phyloP scores from a whole-genome alignment of 2,113 vertebrate genomes.

The Heterotilapia buettikoferi region DNA sequence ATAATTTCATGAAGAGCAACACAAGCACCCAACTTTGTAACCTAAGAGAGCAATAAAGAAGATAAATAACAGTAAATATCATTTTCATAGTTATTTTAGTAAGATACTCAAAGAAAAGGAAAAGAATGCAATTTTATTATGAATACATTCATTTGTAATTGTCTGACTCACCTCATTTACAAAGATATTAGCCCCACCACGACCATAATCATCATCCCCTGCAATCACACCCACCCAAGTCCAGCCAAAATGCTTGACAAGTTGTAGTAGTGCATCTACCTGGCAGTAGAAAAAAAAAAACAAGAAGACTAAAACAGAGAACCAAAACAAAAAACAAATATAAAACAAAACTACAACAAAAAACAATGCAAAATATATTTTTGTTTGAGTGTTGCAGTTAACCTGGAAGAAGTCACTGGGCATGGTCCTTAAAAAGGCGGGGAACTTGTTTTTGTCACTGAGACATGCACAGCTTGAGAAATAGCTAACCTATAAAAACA shows the following conservation, averaged over 20 bases:
- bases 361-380: neutral
- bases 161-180: constrained; percentile 42
- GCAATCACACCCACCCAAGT: constrained; percentile 76
- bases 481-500: constrained; percentile 70
- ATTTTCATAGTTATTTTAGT: neutral
- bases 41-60: constrained; percentile 8
- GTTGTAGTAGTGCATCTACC: constrained; percentile 70
- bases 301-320: neutral
- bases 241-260: constrained; percentile 77
- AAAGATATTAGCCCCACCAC: constrained; percentile 72
- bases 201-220: constrained; percentile 76
- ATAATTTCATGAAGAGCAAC: constrained; percentile 71
- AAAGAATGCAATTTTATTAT: neutral
- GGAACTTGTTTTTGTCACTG: constrained; percentile 73
- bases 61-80: neutral
- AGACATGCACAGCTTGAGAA: constrained; percentile 78
- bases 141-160: neutral
- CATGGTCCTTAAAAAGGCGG: constrained; percentile 76
- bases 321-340: neutral
- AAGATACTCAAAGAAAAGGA: neutral
- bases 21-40: constrained; percentile 61
- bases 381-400: neutral
- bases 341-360: neutral
- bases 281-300: neutral
- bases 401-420: constrained; percentile 78